phyloP scores from a whole-genome alignment of 2,797 vertebrate genomes.

The Muscicapa striata region DNA sequence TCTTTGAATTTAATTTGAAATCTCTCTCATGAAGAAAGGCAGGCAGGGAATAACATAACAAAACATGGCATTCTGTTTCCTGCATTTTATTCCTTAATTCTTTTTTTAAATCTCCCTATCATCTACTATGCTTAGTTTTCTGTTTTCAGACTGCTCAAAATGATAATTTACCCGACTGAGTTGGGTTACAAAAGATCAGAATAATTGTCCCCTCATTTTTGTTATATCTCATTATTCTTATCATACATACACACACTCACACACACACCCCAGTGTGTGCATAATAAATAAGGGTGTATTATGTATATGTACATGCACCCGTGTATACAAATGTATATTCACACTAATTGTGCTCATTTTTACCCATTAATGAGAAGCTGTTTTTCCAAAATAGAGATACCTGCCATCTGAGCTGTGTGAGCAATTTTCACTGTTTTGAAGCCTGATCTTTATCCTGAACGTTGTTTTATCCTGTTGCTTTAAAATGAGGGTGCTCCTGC shows the following conservation, averaged over 20 bases:
- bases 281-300: slow-evolving; percentile 12
- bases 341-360: not conserved
- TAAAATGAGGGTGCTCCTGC: not conserved
- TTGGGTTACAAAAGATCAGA: slow-evolving; percentile 26
- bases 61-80: slow-evolving; percentile 30
- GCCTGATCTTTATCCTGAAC: not conserved
- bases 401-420: not conserved
- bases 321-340: not conserved
- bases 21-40: slow-evolving; percentile 16
- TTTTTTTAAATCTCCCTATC: slow-evolving; percentile 1
- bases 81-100: slow-evolving; percentile 34
- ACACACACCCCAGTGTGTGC: not conserved
- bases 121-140: slow-evolving; percentile 15
- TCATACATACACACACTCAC: not conserved
- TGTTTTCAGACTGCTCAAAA: slow-evolving; percentile 14
- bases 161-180: not conserved
- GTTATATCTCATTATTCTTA: slow-evolving; percentile 57
- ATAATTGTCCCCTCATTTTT: slow-evolving; percentile 18
- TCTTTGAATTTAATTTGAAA: not conserved
- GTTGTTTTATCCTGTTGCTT: not conserved
- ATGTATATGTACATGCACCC: not conserved
- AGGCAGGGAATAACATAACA: slow-evolving; percentile 30
- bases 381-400: not conserved
- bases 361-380: not conserved
- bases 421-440: not conserved